Base-by-base conservation (phyloP, 2,888 invertebrate species). In the Agriopis aurantiaria region DNA sequence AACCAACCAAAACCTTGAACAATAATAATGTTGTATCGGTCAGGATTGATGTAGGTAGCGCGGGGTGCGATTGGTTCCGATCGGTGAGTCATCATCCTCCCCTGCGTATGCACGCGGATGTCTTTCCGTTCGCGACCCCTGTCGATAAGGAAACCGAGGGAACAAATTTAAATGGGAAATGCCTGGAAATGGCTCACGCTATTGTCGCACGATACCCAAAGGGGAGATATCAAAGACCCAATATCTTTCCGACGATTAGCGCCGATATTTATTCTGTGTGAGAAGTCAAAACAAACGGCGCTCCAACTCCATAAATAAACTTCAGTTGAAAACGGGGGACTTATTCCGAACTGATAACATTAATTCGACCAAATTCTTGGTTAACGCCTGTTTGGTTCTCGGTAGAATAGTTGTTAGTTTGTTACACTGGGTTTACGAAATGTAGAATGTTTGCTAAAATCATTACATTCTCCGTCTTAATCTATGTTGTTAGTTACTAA, bases 111-210 rank as follows among this genome's bases (percentile, higher is more conserved):
- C 80, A 80, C 73, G 77, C 82, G 78, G 77, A 79, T 78, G 83
- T 82, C 79, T 79, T 79, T 62, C 76, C 75, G 62, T 23, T 65
- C 74, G 73, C 79, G 78, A 81, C 86, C 85, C 85, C 83, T 72
- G 81, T 83, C 88, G 89, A 90, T 89, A 90, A 89, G 89, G 87
- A 90, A 88, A 85, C 85, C 82, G 82, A 86, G 91, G 91, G 91
- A 87, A 87, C 91, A 86, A 88, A 90, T 91, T 91, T 87, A 90
- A 92, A 92, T 88, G 88, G 92, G 91, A 92, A 91, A 91, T 86
- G 90, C 87, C 90, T 91, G 88, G 90, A 92, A 92, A 92, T 90
- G 91, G 91, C 89, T 86, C 88, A 86, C 88, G 90, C 92, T 87
- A 91, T 92, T 92, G 92, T 92, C 85, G 83, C 83, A 83, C 85